A percentile compares a stretch with the other conserved stretches of the same genome.
Conservation (phyloP, 2,113 vertebrate species). For the Ceratotherium simum region DNA sequence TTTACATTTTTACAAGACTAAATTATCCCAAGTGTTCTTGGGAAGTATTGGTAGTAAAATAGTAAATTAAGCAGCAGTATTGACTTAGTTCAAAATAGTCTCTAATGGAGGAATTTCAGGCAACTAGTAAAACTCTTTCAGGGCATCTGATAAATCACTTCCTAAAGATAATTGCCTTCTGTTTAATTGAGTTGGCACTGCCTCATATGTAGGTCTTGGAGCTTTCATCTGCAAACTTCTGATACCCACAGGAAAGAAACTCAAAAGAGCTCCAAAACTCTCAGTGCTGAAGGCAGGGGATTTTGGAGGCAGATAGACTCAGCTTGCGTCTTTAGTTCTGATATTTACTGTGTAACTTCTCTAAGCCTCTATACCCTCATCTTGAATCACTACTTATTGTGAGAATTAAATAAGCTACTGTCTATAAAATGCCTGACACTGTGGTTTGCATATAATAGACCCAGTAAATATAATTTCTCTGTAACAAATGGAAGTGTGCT, state of each 20-base stretch:
- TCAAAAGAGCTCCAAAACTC: background rate
- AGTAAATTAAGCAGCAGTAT: constrained; percentile 18
- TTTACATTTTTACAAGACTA: background rate
- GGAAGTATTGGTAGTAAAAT: constrained; percentile 51
- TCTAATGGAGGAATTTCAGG: constrained; percentile 15
- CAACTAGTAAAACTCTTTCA: constrained; percentile 1
- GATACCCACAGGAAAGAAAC: background rate
- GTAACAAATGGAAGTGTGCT: background rate
- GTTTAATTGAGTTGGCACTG: constrained; percentile 9
- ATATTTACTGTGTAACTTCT: constrained; percentile 6
- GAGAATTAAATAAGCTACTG: constrained; percentile 23
- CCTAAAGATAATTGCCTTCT: constrained; percentile 6
- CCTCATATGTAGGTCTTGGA: background rate
- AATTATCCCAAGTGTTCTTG: constrained; percentile 15
- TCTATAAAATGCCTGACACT: constrained; percentile 8
- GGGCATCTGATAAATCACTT: constrained; percentile 23
- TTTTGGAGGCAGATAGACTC: background rate
- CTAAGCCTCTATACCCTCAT: background rate
- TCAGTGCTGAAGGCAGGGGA: background rate
- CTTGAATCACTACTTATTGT: constrained; percentile 24
- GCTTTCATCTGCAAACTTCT: background rate
- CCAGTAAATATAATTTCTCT: constrained; percentile 37
- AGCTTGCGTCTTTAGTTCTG: background rate
- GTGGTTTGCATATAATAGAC: background rate
- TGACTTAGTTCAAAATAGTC: constrained; percentile 13